Conservation (phyloP, 2,113 vertebrate genomes). For the Cottus gobio region DNA sequence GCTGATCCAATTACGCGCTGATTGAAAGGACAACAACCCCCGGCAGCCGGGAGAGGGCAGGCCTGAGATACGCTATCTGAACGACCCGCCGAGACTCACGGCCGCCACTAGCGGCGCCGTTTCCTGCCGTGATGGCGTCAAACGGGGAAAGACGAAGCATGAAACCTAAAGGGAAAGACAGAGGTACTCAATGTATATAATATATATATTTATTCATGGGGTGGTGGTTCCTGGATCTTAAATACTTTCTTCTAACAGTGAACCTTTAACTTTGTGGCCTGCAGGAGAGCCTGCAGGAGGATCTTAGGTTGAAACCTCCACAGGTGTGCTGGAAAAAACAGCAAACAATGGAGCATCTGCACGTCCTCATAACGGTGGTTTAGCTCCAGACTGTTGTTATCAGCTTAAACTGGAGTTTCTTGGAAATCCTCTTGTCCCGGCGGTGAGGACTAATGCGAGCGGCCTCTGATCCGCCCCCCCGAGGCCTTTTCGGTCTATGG, state of each 20-base stretch:
- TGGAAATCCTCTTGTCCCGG: slow-evolving; percentile 55
- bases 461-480: slow-evolving; percentile 15
- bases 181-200: neutral
- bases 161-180: too few species aligned
- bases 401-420: slow-evolving; percentile 58
- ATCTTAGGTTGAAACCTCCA: slow-evolving; percentile 1
- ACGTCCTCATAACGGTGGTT: slow-evolving; percentile 55
- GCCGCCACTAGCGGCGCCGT: neutral
- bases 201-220: neutral
- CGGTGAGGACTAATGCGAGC: slow-evolving; percentile 11
- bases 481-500: slow-evolving; percentile 20
- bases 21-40: slow-evolving; percentile 74
- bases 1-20: slow-evolving; percentile 82
- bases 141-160: too few species aligned
- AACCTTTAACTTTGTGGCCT: neutral
- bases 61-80: slow-evolving; percentile 68
- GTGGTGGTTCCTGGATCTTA: neutral
- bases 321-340: slow-evolving; percentile 36
- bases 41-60: slow-evolving; percentile 32
- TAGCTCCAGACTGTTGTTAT: slow-evolving; percentile 54
- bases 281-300: neutral
- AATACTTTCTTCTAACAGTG: too few species aligned
- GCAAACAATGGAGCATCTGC: slow-evolving; percentile 33
- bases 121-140: slow-evolving; percentile 16
- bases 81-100: slow-evolving; percentile 36